Evolutionary conservation across 2,797 vertebrate genomes (phyloP), one percentile per base, ranked within the genome.

Genomic region (Tadarida brasiliensis): DNA sequence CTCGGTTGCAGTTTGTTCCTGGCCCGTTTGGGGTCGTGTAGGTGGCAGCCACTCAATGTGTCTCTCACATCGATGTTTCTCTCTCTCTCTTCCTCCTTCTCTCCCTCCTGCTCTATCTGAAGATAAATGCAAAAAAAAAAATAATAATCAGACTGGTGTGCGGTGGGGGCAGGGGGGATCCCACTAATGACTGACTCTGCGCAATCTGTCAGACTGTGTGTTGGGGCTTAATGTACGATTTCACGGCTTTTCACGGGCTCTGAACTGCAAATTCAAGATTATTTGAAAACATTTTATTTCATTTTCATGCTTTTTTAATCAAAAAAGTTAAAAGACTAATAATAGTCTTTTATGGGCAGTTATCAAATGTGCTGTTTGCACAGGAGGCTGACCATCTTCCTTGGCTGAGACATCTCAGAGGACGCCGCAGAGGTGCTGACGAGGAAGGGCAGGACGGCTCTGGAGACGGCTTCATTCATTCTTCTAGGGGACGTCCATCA

Each of bases 271-370:
- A 94, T 95, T 86, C 90, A 89, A 84, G 96, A 96, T 94, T 80
- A 96, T 39, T 78, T 59, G 82, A 97, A 95, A 87, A 47, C 8
- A 59, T 47, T 96, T 98, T 95, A 96, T 93, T 97, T 95, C 96
- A 96, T 96, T 97, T 96, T 91, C 95, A 96, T 88, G 94, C 94
- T 97, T 93, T 90, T 71, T 97, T 94, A 91, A 95, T 96, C 56
- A 83, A 94, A 96, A 92, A 96, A 81, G 56, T 82, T 96, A 95
- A 98, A 97, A 90, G 95, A 92, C 96, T 97, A 96, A 65, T 87
- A 96, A 65, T 84, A 61, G 82, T 94, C 80, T 87, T 87, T 80
- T 68, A 22, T 56, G 83, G 74, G 87, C 87, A 83, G 81, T 12
- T 49, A 92, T 91, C 92, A 90, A 87, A 96, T 90, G 76, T 80